A percentile compares a stretch with the other conserved stretches of the same genome.
Conservation (phyloP, 2,888 invertebrate species). For the Pammene aurita region DNA sequence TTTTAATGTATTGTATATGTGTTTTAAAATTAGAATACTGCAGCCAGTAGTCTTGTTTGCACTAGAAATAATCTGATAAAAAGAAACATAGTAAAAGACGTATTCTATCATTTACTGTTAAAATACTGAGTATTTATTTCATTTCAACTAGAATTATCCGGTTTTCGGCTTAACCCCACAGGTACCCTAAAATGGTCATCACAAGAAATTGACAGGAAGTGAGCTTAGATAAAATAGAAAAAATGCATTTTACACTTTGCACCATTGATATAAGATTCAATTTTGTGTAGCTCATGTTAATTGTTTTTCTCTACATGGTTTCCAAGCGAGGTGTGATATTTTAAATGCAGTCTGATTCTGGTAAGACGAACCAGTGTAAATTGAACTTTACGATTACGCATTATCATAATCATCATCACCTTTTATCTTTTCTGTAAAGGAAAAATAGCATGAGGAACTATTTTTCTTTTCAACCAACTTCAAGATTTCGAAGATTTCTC, state of each 20-base stretch:
- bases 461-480: too few relatives aligned
- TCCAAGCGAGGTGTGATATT: neutral
- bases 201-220: constrained; percentile 40
- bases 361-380: neutral
- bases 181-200: constrained; percentile 15
- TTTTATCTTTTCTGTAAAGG: too few relatives aligned
- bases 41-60: too few relatives aligned
- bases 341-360: neutral
- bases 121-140: neutral
- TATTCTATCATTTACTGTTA: too few relatives aligned
- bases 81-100: too few relatives aligned
- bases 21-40: too few relatives aligned
- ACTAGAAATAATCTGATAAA: too few relatives aligned
- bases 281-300: neutral
- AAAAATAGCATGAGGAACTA: too few relatives aligned
- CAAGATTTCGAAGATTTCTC: too few relatives aligned
- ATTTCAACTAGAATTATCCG: neutral
- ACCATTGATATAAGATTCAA: neutral
- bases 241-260: neutral
- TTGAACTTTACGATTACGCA: neutral
- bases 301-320: neutral
- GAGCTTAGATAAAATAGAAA: constrained; percentile 41
- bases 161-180: neutral
- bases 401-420: too few relatives aligned
- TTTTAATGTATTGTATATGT: too few relatives aligned